Conservation (phyloP, 1,140 invertebrate genomes). For the Drosophila fuyamai region DNA sequence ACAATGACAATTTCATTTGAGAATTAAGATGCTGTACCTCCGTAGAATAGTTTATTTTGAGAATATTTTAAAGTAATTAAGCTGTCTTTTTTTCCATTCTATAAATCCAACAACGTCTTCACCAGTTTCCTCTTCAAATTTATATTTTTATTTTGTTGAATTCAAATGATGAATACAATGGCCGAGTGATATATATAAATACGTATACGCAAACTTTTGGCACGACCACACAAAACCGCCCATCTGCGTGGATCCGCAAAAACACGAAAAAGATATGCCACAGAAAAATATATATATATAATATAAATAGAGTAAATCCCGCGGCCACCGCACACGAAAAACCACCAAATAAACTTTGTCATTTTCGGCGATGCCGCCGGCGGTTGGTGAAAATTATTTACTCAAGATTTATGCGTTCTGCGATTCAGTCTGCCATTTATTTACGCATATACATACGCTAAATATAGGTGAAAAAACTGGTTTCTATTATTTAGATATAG, state of each 20-base stretch:
- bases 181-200: slow-evolving; percentile 8
- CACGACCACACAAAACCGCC: slow-evolving; percentile 44
- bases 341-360: slow-evolving; percentile 67
- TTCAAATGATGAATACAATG: slow-evolving; percentile 25
- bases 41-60: neutral
- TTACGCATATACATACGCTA: slow-evolving; percentile 1
- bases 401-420: slow-evolving; percentile 58
- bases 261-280: slow-evolving; percentile 12
- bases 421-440: slow-evolving; percentile 16
- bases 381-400: slow-evolving; percentile 48
- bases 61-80: neutral
- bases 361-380: slow-evolving; percentile 40
- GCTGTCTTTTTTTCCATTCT: neutral
- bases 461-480: slow-evolving; percentile 4
- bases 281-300: slow-evolving; percentile 7
- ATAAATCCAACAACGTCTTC: neutral
- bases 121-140: slow-evolving; percentile 8
- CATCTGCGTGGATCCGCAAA: slow-evolving; percentile 41
- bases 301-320: slow-evolving; percentile 32
- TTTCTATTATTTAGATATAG: slow-evolving; percentile 30
- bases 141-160: neutral
- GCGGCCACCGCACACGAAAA: slow-evolving; percentile 31
- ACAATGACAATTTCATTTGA: too few relatives aligned
- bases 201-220: slow-evolving; percentile 30
- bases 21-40: too few relatives aligned